phyloP scores from a whole-genome alignment of 2,113 vertebrate genomes.

The Loxodonta africana region DNA sequence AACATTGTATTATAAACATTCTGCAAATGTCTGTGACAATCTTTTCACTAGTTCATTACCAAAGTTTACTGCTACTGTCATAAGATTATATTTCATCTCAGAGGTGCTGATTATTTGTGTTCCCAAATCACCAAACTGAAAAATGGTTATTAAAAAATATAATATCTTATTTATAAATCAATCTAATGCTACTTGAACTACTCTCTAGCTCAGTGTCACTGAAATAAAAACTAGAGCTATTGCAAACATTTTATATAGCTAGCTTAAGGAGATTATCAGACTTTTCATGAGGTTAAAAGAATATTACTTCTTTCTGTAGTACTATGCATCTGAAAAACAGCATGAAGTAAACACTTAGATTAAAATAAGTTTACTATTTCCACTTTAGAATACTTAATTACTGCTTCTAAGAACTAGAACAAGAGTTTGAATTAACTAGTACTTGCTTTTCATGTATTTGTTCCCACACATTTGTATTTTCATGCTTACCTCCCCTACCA shows the following conservation, averaged over 20 bases:
- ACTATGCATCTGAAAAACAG: neutral
- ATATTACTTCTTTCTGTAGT: neutral
- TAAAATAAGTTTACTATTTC: neutral
- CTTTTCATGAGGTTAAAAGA: slow-evolving; percentile 54
- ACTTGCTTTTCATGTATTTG: neutral
- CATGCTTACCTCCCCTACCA: neutral
- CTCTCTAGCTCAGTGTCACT: slow-evolving; percentile 34
- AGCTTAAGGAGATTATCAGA: slow-evolving; percentile 11
- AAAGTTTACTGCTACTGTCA: neutral
- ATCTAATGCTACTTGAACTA: slow-evolving; percentile 49
- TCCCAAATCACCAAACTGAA: neutral
- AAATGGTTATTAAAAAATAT: slow-evolving; percentile 55
- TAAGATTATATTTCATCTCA: slow-evolving; percentile 19
- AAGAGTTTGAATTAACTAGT: neutral
- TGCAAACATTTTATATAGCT: slow-evolving; percentile 56
- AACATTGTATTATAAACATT: neutral
- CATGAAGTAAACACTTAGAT: neutral
- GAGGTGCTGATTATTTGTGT: neutral
- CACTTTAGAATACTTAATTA: neutral
- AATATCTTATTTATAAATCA: slow-evolving; percentile 77
- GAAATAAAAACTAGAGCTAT: neutral
- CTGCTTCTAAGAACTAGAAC: neutral
- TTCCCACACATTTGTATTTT: neutral
- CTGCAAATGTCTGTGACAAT: neutral
- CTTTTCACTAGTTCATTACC: neutral